phyloP scores from a whole-genome alignment of 1,140 invertebrate genomes.

The Micrasema longulum region DNA sequence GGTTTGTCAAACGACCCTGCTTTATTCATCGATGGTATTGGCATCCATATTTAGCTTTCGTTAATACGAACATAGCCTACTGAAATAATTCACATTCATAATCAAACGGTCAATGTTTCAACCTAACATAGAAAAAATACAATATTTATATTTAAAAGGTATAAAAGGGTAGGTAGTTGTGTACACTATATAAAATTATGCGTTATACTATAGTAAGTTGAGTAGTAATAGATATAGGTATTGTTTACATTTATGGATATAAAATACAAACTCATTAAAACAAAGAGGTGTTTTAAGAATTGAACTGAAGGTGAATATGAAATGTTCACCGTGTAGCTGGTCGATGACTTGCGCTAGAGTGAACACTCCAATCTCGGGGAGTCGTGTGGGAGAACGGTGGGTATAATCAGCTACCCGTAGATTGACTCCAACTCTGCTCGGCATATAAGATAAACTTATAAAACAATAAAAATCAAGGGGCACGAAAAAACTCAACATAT shows the following conservation, averaged over 20 bases:
- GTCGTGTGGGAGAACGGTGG: no score
- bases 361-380: neutral
- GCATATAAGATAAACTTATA: constrained; percentile 25
- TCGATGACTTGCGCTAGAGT: neutral
- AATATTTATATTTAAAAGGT: constrained; percentile 20
- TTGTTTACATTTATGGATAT: no score
- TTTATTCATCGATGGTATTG: neutral
- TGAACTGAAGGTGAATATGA: constrained; percentile 7
- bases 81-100: neutral
- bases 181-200: constrained; percentile 7
- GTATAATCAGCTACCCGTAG: neutral
- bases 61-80: neutral
- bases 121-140: constrained; percentile 12
- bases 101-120: neutral
- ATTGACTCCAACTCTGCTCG: no score
- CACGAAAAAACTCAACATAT: constrained; percentile 40
- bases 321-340: constrained; percentile 1
- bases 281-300: constrained; percentile 17
- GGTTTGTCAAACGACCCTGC: neutral
- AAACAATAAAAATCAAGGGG: constrained; percentile 19
- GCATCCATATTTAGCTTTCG: constrained; percentile 12
- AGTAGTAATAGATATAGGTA: neutral
- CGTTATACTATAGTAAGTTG: constrained; percentile 4
- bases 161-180: constrained; percentile 14
- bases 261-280: constrained; percentile 12